Base-by-base conservation (phyloP, 2,113 vertebrate species). In the Alaudala cheleensis region DNA sequence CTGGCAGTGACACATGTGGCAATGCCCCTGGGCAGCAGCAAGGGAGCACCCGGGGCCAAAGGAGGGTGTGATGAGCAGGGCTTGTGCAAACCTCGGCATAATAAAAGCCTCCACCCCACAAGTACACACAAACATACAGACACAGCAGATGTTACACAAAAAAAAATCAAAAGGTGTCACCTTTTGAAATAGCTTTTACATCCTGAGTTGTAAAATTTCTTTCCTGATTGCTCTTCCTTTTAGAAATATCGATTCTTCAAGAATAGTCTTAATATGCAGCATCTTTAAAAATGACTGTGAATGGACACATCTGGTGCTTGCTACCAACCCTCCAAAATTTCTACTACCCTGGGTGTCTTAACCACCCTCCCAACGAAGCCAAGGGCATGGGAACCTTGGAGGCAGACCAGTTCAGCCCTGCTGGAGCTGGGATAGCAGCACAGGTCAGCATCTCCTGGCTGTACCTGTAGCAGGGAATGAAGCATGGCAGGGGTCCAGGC, bases 1-100 rank as follows among this genome's bases (percentile, higher is more conserved):
- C 25, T 45, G 76, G 84, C 71, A 69, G 54, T 1, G 3, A 33
- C 31, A 42, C 0, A 0, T 0, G 2, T 45, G 64, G 33, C 14
- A 13, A 18, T 0, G 7, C 26, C 22, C 1, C 19, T 0, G 3
- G 53, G 42, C n/a, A 89, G 80, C 65, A 61, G 61, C 24, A 18
- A 18, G 0, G 14, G 24, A 80, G 28, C 5, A 25, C 17, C 5
- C 3, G 2, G 21, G 23, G 45, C 40, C 15, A 34, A 58, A 67
- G 64, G 31, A 53, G 18, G 13, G 11, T 4, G 37, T 11, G n/a
- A 33, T 21, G 37, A 81, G 34, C 21, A 60, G 23, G 26, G 14
- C 23, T 77, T 56, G 17, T 1, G 8, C 40, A 67, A 78, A 87
- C 26, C 18, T 60, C 1, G 4, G 40, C n/a, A 4, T 34, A 14